phyloP scores from a whole-genome alignment of 2,113 vertebrate genomes.

The Campylomormyrus tamandua region DNA sequence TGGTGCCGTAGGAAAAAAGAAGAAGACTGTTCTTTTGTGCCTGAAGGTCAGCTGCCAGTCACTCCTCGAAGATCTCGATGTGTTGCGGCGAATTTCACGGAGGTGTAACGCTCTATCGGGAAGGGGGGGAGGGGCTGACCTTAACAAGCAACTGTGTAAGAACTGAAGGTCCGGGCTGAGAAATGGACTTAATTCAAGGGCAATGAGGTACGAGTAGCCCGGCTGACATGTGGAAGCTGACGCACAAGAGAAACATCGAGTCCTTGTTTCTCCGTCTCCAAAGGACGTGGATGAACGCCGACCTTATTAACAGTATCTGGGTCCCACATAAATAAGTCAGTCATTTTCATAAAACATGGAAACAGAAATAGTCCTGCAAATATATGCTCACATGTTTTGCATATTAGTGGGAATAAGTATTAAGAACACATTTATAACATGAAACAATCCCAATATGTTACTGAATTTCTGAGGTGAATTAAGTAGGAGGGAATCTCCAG shows the following conservation, averaged over 20 bases:
- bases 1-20: neutral
- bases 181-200: neutral
- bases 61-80: neutral
- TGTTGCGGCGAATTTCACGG: neutral
- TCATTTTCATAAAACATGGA: slow-evolving; percentile 9
- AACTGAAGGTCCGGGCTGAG: neutral
- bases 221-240: neutral
- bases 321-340: neutral
- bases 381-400: neutral
- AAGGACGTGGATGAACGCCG: neutral
- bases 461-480: neutral
- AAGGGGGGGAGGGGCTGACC: neutral
- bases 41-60: slow-evolving; percentile 55
- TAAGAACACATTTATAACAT: neutral
- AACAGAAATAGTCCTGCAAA: neutral
- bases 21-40: slow-evolving; percentile 11
- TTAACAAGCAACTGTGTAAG: neutral
- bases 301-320: slow-evolving; percentile 4
- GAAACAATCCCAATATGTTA: neutral
- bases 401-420: neutral
- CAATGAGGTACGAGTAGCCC: neutral
- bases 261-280: neutral
- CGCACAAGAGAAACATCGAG: neutral
- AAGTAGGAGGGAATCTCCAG: neutral
- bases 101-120: neutral